A percentile compares a stretch with the other conserved stretches of the same genome.
Evolutionary conservation across 2,797 vertebrate species (phyloP).

Genomic region (Acipenser transmontanus): DNA sequence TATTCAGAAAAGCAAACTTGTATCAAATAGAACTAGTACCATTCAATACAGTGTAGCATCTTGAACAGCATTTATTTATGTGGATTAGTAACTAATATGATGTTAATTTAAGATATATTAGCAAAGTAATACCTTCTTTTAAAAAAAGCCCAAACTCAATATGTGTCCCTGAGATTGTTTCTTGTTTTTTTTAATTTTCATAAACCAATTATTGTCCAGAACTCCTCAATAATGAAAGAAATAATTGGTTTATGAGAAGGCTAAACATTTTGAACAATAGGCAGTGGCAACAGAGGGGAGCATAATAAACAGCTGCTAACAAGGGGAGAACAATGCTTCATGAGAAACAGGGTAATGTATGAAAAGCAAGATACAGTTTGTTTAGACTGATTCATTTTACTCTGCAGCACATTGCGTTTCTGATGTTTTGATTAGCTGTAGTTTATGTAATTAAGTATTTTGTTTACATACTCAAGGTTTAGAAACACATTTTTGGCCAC

Average conservation of each 20-base stretch:
- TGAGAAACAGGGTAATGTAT: neutral
- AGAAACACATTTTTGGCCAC: too few relatives aligned
- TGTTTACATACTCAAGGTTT: neutral
- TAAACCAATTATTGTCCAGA: too few relatives aligned
- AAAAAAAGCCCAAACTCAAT: too few relatives aligned
- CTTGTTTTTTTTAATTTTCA: too few relatives aligned
- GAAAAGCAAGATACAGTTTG: constrained; percentile 5
- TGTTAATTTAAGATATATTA: too few relatives aligned
- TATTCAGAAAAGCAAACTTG: too few relatives aligned
- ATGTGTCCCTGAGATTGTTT: too few relatives aligned
- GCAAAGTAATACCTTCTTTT: too few relatives aligned
- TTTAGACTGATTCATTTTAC: neutral
- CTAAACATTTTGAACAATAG: constrained; percentile 4
- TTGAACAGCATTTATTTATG: too few relatives aligned
- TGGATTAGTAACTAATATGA: too few relatives aligned
- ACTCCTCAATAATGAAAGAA: neutral
- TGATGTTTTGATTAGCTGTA: neutral
- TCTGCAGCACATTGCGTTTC: neutral
- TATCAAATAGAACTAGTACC: too few relatives aligned
- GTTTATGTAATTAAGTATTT: neutral
- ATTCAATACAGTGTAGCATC: too few relatives aligned
- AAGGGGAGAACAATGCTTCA: neutral
- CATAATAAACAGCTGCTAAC: neutral
- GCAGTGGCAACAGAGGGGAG: neutral
- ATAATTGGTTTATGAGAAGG: constrained; percentile 3